phyloP scores from a whole-genome alignment of 1,140 invertebrate genomes.

The Thaumetopoea pityocampa region DNA sequence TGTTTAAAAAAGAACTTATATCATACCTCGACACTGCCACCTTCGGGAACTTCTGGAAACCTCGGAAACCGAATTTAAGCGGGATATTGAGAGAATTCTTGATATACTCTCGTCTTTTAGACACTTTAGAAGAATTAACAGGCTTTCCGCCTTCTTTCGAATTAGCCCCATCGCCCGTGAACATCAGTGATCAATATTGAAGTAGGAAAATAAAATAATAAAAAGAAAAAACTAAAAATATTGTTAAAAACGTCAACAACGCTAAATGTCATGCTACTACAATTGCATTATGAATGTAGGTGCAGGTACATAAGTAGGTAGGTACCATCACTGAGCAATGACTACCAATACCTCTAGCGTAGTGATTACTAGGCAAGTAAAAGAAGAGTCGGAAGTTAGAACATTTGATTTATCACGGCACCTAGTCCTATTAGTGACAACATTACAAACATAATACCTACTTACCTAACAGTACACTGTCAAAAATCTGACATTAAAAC shows the following conservation, averaged over 20 bases:
- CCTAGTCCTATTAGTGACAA: too few species aligned
- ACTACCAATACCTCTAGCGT: background rate
- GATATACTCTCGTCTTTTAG: background rate
- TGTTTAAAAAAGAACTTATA: conserved; percentile 38
- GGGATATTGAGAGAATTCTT: conserved; percentile 20
- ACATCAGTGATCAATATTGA: conserved; percentile 29
- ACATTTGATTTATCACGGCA: too few species aligned
- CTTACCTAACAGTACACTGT: too few species aligned
- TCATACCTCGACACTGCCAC: conserved; percentile 38
- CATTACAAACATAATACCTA: too few species aligned
- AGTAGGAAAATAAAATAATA: conserved; percentile 34
- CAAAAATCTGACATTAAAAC: too few species aligned
- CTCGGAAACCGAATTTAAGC: conserved; percentile 30
- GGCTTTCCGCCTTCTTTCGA: background rate
- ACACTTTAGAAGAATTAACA: background rate
- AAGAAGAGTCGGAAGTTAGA: too few species aligned
- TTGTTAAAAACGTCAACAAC: conserved; percentile 33
- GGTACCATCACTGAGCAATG: background rate
- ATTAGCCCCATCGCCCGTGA: conserved; percentile 31
- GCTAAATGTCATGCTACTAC: conserved; percentile 15
- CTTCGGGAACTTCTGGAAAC: conserved; percentile 40
- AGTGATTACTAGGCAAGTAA: too few species aligned
- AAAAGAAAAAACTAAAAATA: conserved; percentile 34
- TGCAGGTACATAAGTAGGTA: background rate
- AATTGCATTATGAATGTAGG: too few species aligned